Percentiles rank a stretch among this genome's conserved stretches.
Conservation (phyloP, 2,113 vertebrate species). For the Ophthalmolycus amberensis region DNA sequence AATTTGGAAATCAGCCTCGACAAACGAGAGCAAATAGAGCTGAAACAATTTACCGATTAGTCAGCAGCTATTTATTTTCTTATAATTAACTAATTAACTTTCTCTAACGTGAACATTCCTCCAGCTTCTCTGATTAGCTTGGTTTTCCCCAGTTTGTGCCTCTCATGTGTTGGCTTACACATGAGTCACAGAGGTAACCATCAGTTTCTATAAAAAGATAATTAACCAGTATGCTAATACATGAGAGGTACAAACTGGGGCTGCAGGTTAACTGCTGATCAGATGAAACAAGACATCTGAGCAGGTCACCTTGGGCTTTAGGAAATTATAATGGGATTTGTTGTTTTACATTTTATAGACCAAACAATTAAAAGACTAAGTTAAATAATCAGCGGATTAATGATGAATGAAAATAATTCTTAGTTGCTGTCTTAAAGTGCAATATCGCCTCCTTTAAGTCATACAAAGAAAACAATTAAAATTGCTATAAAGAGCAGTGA, state of each 20-base stretch:
- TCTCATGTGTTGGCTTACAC: neutral
- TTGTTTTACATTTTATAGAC: neutral
- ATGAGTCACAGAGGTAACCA: neutral
- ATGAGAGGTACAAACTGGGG: neutral
- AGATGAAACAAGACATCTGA: neutral
- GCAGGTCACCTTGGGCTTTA: neutral
- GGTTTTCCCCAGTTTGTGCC: neutral
- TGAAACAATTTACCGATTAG: neutral
- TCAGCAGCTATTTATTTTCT: neutral
- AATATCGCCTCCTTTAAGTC: neutral
- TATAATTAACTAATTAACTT: neutral
- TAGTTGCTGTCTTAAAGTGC: neutral
- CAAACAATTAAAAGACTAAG: neutral
- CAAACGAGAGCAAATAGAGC: neutral
- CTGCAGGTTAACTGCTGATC: neutral
- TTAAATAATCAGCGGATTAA: neutral
- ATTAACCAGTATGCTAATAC: neutral
- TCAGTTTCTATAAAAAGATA: neutral
- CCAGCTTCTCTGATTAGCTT: neutral
- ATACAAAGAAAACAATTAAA: neutral
- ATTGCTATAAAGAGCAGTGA: neutral
- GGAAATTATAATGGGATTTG: neutral
- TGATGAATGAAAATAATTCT: neutral
- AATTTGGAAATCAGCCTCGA: neutral
- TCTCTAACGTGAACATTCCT: neutral